Evolutionary conservation across 1,140 invertebrate species (phyloP).

Genomic region (Plodia interpunctella): DNA sequence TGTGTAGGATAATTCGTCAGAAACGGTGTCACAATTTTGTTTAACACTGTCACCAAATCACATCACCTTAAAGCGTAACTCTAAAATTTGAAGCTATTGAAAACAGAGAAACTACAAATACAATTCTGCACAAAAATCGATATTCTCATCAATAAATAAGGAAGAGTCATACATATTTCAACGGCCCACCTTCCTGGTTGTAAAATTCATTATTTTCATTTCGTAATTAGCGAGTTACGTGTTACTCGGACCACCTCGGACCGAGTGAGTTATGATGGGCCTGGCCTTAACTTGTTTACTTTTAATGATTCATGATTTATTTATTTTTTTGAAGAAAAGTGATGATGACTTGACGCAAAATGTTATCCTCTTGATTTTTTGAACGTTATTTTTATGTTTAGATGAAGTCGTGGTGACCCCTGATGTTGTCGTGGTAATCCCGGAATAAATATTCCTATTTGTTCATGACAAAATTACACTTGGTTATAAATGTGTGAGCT

Average conservation of each 20-base stretch:
- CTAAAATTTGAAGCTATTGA: too few relatives aligned
- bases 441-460: too few relatives aligned
- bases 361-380: too few relatives aligned
- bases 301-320: constrained; percentile 1
- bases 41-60: too few relatives aligned
- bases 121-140: not conserved
- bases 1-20: too few relatives aligned
- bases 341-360: not conserved
- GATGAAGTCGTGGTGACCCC: too few relatives aligned
- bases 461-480: too few relatives aligned
- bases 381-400: too few relatives aligned
- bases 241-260: constrained; percentile 3
- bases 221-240: constrained; percentile 21
- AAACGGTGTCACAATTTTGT: too few relatives aligned
- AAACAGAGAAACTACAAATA: not conserved
- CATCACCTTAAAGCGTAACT: too few relatives aligned
- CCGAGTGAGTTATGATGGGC: constrained; percentile 1
- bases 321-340: not conserved
- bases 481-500: too few relatives aligned
- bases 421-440: too few relatives aligned
- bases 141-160: constrained; percentile 7
- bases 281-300: constrained; percentile 10
- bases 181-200: constrained; percentile 9
- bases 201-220: constrained; percentile 16
- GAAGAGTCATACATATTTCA: constrained; percentile 11